A percentile compares a stretch with the other conserved stretches of the same genome.
Evolutionary conservation across 2,888 invertebrate species (phyloP).

Genomic region (Drosophila greeni): DNA sequence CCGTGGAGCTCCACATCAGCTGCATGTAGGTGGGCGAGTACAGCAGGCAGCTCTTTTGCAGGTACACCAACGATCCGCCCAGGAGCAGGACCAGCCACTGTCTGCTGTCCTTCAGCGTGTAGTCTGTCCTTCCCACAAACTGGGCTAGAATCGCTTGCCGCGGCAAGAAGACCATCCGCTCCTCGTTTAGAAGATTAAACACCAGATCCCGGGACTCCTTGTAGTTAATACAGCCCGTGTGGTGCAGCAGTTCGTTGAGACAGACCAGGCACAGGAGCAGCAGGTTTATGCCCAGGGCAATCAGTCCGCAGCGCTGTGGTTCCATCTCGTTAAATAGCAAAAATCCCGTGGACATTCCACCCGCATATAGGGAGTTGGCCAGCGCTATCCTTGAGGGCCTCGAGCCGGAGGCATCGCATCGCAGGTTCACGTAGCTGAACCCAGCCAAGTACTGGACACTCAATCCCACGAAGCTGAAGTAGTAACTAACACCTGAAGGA

Average conservation of each 20-base stretch:
- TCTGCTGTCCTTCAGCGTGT: conserved; percentile 55
- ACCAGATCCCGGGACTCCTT: conserved; percentile 70
- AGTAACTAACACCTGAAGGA: conserved; percentile 65
- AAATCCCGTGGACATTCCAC: conserved; percentile 65
- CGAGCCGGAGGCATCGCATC: conserved; percentile 62
- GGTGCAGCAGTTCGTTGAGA: conserved; percentile 70
- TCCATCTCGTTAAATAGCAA: conserved; percentile 69
- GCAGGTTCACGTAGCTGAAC: conserved; percentile 71
- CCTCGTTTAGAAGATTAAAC: conserved; percentile 73
- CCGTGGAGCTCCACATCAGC: conserved; percentile 65
- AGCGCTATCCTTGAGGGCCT: conserved; percentile 67
- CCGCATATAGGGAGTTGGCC: conserved; percentile 61
- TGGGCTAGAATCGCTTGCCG: conserved; percentile 60
- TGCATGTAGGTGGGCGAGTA: conserved; percentile 64
- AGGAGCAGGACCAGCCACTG: conserved; percentile 65
- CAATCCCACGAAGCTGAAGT: conserved; percentile 68
- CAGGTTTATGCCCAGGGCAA: conserved; percentile 57
- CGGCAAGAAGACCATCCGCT: conserved; percentile 63
- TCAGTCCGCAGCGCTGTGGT: conserved; percentile 60
- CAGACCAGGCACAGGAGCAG: conserved; percentile 53
- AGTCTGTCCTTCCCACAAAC: conserved; percentile 67
- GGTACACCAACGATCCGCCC: conserved; percentile 50
- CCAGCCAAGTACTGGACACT: conserved; percentile 64
- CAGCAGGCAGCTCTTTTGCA: conserved; percentile 60
- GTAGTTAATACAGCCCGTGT: conserved; percentile 63